A percentile compares a stretch with the other conserved stretches of the same genome.
Evolutionary conservation across 2,113 vertebrate species (phyloP).

Genomic region (Lota lota): DNA sequence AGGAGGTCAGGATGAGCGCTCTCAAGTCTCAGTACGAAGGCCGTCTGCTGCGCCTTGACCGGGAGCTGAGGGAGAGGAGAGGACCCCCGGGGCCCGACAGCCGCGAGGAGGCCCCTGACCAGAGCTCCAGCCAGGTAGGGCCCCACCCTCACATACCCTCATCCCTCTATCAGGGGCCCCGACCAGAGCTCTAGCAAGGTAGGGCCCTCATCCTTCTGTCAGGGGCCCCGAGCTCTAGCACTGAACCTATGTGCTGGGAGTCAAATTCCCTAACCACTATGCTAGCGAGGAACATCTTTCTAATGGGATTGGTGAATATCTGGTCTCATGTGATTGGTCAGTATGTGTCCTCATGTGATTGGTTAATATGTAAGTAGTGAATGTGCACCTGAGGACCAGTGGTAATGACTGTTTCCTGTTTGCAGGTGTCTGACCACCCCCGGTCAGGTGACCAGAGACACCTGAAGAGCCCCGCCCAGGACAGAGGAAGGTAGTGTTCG

Average conservation of each 20-base stretch:
- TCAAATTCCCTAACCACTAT: too few species aligned
- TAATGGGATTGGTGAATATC: too few species aligned
- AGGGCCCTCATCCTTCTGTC: neutral
- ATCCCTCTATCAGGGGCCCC: slow-evolving; percentile 43
- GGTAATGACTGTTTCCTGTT: too few species aligned
- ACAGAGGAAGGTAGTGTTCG: slow-evolving; percentile 96
- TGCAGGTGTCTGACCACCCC: slow-evolving; percentile 76
- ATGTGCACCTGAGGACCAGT: too few species aligned
- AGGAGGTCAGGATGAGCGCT: slow-evolving; percentile 88
- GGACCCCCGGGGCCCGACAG: slow-evolving; percentile 78
- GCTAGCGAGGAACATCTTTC: too few species aligned
- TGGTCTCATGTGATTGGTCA: too few species aligned
- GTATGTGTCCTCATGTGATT: too few species aligned
- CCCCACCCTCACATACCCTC: neutral
- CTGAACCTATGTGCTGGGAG: too few species aligned
- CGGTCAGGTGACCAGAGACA: slow-evolving; percentile 78
- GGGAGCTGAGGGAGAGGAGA: slow-evolving; percentile 80
- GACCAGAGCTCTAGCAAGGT: slow-evolving; percentile 85
- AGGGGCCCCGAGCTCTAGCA: slow-evolving; percentile 52
- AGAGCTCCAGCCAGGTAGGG: slow-evolving; percentile 82
- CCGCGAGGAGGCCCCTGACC: slow-evolving; percentile 85
- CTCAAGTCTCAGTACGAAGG: slow-evolving; percentile 91
- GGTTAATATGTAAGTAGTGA: too few species aligned
- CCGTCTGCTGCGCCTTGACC: slow-evolving; percentile 85
- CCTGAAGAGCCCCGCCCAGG: slow-evolving; percentile 86